Percentiles rank a stretch among this genome's conserved stretches.
Evolutionary conservation across 2,888 invertebrate genomes (phyloP).

Genomic region (Dolichopus griseipennis): DNA sequence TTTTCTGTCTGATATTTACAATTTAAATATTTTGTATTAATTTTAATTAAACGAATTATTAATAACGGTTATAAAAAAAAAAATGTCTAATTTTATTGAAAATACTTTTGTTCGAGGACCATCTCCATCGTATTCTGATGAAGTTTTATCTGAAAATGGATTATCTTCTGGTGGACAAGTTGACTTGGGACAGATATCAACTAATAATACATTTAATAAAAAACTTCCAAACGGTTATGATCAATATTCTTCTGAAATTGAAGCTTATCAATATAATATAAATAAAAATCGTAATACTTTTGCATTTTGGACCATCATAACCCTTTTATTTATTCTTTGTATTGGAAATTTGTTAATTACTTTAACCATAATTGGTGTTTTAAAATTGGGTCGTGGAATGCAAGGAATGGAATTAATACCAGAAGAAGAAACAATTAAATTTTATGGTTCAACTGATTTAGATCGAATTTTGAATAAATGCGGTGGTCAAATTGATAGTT

Average conservation of each 20-base stretch:
- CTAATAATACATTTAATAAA: conserved; percentile 30
- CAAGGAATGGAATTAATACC: conserved; percentile 75
- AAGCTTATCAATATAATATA: conserved; percentile 20
- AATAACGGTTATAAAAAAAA: not conserved
- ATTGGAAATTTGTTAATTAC: conserved; percentile 73
- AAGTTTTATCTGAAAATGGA: conserved; percentile 35
- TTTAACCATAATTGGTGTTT: conserved; percentile 68
- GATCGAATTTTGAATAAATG: conserved; percentile 63
- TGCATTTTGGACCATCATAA: conserved; percentile 71
- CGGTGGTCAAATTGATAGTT: conserved; percentile 58
- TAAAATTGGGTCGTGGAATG: conserved; percentile 73
- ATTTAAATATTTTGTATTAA: too few relatives aligned
- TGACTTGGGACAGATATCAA: conserved; percentile 23
- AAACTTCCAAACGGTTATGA: conserved; percentile 28
- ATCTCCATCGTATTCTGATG: conserved; percentile 41
- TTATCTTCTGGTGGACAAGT: conserved; percentile 25
- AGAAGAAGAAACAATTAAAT: conserved; percentile 64
- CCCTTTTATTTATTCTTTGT: conserved; percentile 60
- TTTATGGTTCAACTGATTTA: conserved; percentile 67
- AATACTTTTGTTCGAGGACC: conserved; percentile 39
- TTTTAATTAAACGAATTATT: too few relatives aligned
- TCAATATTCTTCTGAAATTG: conserved; percentile 25
- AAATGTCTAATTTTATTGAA: conserved; percentile 28
- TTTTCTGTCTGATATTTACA: too few relatives aligned
- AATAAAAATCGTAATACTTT: conserved; percentile 44